A percentile compares a stretch with the other conserved stretches of the same genome.
These are phyloP conservation scores for Eutolmus rufibarbis DNA, from an alignment of 2,888 invertebrate species.

Conservation along the genomic window DNA sequence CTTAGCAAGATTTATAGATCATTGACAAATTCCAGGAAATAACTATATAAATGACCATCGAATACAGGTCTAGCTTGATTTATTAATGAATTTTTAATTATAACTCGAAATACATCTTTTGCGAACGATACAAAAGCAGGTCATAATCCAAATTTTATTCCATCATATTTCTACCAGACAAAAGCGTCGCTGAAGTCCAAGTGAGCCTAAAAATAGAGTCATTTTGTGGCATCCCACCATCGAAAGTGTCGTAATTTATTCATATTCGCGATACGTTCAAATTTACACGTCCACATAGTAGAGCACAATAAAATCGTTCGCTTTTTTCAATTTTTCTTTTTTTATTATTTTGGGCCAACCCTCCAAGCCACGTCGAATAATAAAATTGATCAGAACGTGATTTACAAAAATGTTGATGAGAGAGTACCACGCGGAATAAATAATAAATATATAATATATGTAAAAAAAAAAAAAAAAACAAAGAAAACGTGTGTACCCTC, in stretches of 20 bases:
- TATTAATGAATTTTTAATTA: not conserved
- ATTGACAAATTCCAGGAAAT: not conserved
- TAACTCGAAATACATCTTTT: not conserved
- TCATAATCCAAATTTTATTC: not conserved
- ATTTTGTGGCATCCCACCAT: not conserved
- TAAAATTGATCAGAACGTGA: conserved; percentile 30
- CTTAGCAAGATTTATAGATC: too few species aligned
- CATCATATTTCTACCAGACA: not conserved
- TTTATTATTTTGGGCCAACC: not conserved
- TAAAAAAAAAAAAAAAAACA: too few species aligned
- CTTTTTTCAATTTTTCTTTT: not conserved
- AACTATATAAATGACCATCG: not conserved
- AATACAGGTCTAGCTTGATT: not conserved
- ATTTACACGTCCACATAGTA: not conserved
- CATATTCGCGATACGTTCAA: not conserved
- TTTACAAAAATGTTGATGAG: conserved; percentile 24
- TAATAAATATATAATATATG: not conserved
- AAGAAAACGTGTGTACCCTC: not conserved
- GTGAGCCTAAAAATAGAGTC: not conserved
- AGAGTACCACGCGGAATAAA: conserved; percentile 9
- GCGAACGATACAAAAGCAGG: not conserved
- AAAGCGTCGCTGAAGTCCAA: not conserved
- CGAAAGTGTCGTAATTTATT: conserved; percentile 10
- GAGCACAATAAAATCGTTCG: not conserved
- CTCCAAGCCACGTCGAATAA: not conserved